These are phyloP conservation scores for Nettapus auritus DNA, from an alignment of 2,113 vertebrate species.

Conservation along the genomic window DNA sequence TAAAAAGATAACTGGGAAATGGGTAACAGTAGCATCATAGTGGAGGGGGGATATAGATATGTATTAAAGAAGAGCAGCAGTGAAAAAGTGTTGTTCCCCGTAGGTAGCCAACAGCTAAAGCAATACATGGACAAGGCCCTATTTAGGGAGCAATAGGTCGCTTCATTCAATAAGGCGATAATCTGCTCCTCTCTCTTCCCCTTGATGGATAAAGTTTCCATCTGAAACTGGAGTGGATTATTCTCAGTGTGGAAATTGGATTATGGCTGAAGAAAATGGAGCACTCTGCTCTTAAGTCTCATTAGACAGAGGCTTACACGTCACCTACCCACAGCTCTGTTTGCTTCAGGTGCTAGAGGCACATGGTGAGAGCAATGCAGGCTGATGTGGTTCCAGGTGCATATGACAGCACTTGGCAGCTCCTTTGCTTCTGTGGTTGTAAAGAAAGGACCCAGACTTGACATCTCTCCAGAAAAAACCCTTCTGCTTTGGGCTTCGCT, in stretches of 20 bases:
- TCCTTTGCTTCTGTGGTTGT: background rate
- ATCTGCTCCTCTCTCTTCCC: conserved; percentile 25
- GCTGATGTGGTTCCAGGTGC: background rate
- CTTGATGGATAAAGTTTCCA: conserved; percentile 21
- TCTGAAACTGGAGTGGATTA: conserved; percentile 42
- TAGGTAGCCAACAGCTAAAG: background rate
- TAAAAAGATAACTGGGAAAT: background rate
- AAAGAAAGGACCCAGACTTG: background rate
- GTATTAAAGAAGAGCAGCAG: background rate
- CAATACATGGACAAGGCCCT: background rate
- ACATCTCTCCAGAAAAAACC: background rate
- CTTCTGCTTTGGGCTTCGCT: background rate
- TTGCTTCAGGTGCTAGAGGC: background rate
- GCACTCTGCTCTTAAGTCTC: background rate
- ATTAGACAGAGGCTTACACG: conserved; percentile 14
- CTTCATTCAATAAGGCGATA: conserved; percentile 22
- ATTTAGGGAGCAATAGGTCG: background rate
- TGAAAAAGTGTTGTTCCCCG: background rate
- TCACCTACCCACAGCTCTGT: background rate
- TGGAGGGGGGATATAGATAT: background rate
- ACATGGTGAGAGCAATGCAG: rapidly evolving
- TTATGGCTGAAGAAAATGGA: conserved; percentile 50
- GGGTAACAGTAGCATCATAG: background rate
- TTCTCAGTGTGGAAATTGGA: conserved; percentile 50
- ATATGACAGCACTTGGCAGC: background rate